Evolutionary conservation across 2,113 vertebrate genomes (phyloP).

Genomic region (Todiramphus saurophagus): DNA sequence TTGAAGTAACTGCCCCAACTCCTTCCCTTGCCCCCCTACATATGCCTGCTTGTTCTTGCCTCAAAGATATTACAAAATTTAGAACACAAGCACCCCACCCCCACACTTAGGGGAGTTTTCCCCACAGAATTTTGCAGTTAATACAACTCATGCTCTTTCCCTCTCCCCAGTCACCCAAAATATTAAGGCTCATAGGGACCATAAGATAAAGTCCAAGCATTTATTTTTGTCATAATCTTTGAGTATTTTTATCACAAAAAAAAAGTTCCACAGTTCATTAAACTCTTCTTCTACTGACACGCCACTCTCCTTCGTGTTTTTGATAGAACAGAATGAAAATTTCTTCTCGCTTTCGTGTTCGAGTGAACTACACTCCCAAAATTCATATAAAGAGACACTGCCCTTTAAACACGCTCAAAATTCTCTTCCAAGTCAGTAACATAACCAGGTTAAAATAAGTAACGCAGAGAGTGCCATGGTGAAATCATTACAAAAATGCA

Average conservation of each 20-base stretch:
- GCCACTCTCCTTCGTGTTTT: not conserved
- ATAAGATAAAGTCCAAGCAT: constrained; percentile 37
- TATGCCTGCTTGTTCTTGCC: not conserved
- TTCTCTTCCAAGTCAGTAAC: not conserved
- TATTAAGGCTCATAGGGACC: not conserved
- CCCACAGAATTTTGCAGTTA: not conserved
- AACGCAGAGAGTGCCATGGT: not conserved
- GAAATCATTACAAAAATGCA: constrained; percentile 11
- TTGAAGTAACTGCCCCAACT: not conserved
- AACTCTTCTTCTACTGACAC: not conserved
- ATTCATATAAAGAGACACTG: not conserved
- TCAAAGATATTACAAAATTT: not conserved
- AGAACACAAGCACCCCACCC: not conserved
- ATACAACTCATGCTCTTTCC: not conserved
- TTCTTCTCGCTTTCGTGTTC: not conserved
- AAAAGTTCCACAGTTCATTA: not conserved
- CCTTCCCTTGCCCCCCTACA: too few species aligned
- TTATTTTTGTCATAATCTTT: constrained; percentile 51
- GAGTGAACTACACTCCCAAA: not conserved
- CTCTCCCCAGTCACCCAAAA: not conserved
- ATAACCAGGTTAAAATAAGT: not conserved
- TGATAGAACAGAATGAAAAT: not conserved
- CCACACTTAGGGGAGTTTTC: not conserved
- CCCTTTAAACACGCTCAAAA: not conserved
- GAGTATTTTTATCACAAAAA: constrained; percentile 38